Evolutionary conservation across 1,140 invertebrate genomes (phyloP), one percentile per base, ranked within the genome.

Genomic region (Drosophila kurseongensis): DNA sequence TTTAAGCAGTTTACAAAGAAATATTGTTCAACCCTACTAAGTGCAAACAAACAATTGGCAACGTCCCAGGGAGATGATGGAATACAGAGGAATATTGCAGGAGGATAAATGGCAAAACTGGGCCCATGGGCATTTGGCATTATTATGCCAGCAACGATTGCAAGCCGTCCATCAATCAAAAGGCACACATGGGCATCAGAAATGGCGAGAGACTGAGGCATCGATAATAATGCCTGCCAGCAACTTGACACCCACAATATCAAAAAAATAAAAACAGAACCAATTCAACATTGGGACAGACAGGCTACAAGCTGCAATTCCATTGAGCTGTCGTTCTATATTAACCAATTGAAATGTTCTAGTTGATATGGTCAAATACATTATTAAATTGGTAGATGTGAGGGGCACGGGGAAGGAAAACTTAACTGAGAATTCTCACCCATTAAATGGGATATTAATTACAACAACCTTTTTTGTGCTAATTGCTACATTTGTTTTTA

Each of bases 261-360:
- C n/a, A 58, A 40, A 56, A 44, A 57, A 47, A 59, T 54, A 23
- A 55, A 36, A 54, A 55, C 50, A 42, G 41, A 59, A 80, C 16
- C 69, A 61, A 61, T 44, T 44, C 56, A 56, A 32, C 35, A 75
- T 40, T 36, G 47, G 66, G 60, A 77, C 62, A 14, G 48, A 13
- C 62, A 35, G 48, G 4, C 48, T 32, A 45, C 18, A 63, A 44
- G 29, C 35, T 47, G 42, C 75, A 65, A 50, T 62, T 75, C 62
- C 59, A 84, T 83, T 79, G 69, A 75, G 44, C 32, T 71, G 54
- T 66, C 58, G 35, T 69, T 68, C 38, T 54, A 66, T 47, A 52
- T 69, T 45, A 62, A 42, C 48, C 80, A 82, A 82, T 82, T 82
- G 71, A 79, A 75, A 66, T 79, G 80, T 60, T 40, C 47, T 16